A percentile compares a stretch with the other conserved stretches of the same genome.
phyloP scores from a whole-genome alignment of 2,888 invertebrate genomes.

The Conops quadrifasciatus region DNA sequence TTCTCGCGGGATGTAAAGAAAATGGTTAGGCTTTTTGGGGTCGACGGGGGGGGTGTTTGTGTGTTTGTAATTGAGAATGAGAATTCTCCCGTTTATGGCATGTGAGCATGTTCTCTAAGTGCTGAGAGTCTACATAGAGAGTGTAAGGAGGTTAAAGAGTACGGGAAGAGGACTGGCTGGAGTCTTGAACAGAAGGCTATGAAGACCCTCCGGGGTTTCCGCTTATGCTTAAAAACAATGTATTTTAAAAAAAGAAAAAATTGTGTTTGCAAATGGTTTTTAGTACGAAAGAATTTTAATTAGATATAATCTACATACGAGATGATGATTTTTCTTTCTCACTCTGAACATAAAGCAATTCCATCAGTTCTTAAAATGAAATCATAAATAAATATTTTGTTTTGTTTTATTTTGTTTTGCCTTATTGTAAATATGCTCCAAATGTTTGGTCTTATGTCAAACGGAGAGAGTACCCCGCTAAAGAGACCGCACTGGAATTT shows the following conservation, averaged over 20 bases:
- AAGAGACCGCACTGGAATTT: neutral
- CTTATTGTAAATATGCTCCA: too few species aligned
- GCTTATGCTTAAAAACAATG: neutral
- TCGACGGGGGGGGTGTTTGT: conserved; percentile 1
- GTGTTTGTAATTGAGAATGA: conserved; percentile 25
- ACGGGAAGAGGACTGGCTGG: neutral
- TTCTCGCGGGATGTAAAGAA: conserved; percentile 23
- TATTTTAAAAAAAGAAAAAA: neutral
- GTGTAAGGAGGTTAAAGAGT: neutral
- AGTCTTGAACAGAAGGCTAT: neutral
- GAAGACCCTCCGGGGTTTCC: conserved; percentile 13
- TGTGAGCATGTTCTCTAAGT: too few species aligned
- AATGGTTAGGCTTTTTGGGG: neutral
- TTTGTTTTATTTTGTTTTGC: too few species aligned
- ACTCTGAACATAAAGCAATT: too few species aligned
- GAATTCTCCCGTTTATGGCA: conserved; percentile 14
- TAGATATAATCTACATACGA: neutral
- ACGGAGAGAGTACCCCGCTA: too few species aligned
- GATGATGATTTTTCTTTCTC: too few species aligned
- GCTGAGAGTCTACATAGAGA: neutral
- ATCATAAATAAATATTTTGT: too few species aligned
- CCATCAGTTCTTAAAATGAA: too few species aligned
- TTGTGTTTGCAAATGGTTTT: neutral
- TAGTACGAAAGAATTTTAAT: neutral
- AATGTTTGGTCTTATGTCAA: too few species aligned